Evolutionary conservation across 2,888 invertebrate genomes (phyloP).

Genomic region (Serrognathus titanus): DNA sequence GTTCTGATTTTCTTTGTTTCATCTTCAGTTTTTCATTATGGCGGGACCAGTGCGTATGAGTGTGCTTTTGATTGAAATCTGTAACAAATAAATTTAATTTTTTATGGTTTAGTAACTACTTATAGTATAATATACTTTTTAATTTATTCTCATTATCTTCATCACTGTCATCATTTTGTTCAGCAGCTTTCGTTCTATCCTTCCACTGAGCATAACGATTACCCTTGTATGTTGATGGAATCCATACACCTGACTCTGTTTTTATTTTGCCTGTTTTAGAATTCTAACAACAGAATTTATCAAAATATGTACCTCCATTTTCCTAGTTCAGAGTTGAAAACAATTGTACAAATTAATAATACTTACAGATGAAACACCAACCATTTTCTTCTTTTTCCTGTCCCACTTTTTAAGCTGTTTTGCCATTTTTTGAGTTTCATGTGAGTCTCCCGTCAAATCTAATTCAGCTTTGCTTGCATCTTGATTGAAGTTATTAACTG

Average conservation of each 20-base stretch:
- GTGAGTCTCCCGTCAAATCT: slow-evolving; percentile 81
- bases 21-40: slow-evolving; percentile 71
- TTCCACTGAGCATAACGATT: slow-evolving; percentile 87
- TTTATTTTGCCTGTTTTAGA: slow-evolving; percentile 72
- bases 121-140: slow-evolving; percentile 8
- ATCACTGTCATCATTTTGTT: slow-evolving; percentile 49
- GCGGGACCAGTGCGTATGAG: slow-evolving; percentile 72
- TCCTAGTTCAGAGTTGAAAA: not conserved
- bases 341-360: not conserved
- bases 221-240: slow-evolving; percentile 91
- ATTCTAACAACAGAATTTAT: not conserved
- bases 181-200: slow-evolving; percentile 63
- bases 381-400: slow-evolving; percentile 93
- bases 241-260: slow-evolving; percentile 94
- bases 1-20: slow-evolving; percentile 58
- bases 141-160: slow-evolving; percentile 37
- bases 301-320: not conserved
- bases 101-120: slow-evolving; percentile 1
- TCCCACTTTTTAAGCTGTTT: slow-evolving; percentile 81
- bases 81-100: slow-evolving; percentile 7
- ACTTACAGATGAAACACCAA: slow-evolving; percentile 63
- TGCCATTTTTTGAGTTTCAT: slow-evolving; percentile 59
- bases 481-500: slow-evolving; percentile 73
- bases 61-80: slow-evolving; percentile 41
- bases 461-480: slow-evolving; percentile 77